These are phyloP conservation scores for Carpatolechia fugitivella DNA, from an alignment of 2,888 invertebrate species.

Conservation along the genomic window DNA sequence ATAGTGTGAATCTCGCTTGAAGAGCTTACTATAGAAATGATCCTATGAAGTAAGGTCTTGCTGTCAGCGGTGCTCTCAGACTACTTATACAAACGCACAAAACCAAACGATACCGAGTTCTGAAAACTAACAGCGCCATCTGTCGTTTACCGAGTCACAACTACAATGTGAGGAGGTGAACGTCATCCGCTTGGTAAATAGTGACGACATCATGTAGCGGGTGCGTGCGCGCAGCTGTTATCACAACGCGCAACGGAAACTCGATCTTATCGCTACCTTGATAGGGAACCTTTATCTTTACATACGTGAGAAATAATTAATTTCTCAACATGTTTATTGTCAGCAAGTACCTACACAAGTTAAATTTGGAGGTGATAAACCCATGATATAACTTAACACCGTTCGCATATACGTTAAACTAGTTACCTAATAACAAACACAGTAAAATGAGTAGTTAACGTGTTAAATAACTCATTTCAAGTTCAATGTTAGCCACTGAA, in stretches of 20 bases:
- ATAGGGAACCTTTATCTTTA: background rate
- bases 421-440: too few relatives aligned
- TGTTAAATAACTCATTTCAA: conserved; percentile 29
- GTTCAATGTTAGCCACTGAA: conserved; percentile 44
- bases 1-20: conserved; percentile 22
- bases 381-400: too few relatives aligned
- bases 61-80: background rate
- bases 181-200: background rate
- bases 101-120: conserved; percentile 15
- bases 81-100: background rate
- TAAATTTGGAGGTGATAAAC: too few relatives aligned
- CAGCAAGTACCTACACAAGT: too few relatives aligned
- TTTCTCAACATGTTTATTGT: too few relatives aligned
- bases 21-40: conserved; percentile 24
- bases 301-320: background rate
- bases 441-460: background rate
- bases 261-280: background rate
- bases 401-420: too few relatives aligned
- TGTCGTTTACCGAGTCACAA: background rate
- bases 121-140: conserved; percentile 10
- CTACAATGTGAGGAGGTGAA: background rate
- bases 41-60: conserved; percentile 33
- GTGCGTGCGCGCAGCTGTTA: conserved; percentile 8
- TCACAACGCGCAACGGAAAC: background rate
- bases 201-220: background rate